A percentile compares a stretch with the other conserved stretches of the same genome.
phyloP scores from a whole-genome alignment of 2,113 vertebrate genomes.

The Cinclus mexicanus region DNA sequence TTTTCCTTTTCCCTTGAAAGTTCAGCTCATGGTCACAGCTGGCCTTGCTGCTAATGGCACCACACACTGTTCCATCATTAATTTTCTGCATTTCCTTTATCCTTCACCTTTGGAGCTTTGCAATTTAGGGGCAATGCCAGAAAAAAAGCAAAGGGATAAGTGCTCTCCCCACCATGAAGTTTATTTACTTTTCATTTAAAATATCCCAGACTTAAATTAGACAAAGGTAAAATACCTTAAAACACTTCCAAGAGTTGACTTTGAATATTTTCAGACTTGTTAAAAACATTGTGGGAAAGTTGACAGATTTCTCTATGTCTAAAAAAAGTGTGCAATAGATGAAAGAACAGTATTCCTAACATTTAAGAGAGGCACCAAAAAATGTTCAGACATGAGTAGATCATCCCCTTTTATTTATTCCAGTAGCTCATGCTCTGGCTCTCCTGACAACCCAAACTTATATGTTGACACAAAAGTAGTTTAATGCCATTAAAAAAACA shows the following conservation, averaged over 20 bases:
- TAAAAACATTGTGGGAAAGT: neutral
- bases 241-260: neutral
- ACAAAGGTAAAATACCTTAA: neutral
- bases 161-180: neutral
- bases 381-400: neutral
- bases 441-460: neutral
- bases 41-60: neutral
- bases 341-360: neutral
- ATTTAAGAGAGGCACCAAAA: neutral
- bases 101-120: neutral
- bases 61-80: neutral
- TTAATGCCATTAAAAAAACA: neutral
- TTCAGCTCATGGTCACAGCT: neutral
- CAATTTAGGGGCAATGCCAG: neutral
- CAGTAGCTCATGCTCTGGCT: neutral
- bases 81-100: neutral
- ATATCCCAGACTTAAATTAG: neutral
- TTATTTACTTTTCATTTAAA: neutral
- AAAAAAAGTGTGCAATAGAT: neutral
- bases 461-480: accelerated
- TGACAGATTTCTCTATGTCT: neutral
- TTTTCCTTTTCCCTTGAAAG: neutral
- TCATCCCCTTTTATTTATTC: neutral
- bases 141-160: neutral
- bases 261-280: neutral